phyloP scores from a whole-genome alignment of 2,797 vertebrate genomes.

The Luscinia luscinia region DNA sequence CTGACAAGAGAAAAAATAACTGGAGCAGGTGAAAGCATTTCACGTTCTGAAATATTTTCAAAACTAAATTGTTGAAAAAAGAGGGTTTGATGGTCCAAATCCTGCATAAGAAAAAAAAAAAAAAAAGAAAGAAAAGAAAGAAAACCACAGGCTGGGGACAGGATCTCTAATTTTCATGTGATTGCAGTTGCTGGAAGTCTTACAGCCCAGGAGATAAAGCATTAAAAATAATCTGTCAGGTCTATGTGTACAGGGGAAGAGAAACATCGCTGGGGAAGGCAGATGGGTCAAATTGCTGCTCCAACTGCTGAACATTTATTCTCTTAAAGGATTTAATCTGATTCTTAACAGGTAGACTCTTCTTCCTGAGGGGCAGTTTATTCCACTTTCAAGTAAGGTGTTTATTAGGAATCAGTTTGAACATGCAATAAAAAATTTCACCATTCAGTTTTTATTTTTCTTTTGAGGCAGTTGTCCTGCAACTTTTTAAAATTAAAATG shows the following conservation, averaged over 20 bases:
- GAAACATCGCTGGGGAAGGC: not conserved
- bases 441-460: not conserved
- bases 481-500: not conserved
- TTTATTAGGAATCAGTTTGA: not conserved
- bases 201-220: not conserved
- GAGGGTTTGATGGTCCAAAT: not conserved
- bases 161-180: not conserved
- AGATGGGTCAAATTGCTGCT: slow-evolving; percentile 8
- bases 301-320: not conserved
- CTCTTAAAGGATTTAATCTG: not conserved
- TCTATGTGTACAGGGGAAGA: not conserved
- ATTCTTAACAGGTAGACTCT: not conserved
- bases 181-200: not conserved
- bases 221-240: not conserved
- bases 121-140: not conserved
- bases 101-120: not conserved
- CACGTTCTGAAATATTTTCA: not conserved
- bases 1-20: not conserved
- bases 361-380: not conserved
- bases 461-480: not conserved
- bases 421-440: not conserved
- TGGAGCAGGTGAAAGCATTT: not conserved
- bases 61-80: not conserved
- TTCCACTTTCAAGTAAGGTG: not conserved
- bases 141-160: not conserved